Conservation (phyloP, 2,888 invertebrate species). For the Xylophagus ater region DNA sequence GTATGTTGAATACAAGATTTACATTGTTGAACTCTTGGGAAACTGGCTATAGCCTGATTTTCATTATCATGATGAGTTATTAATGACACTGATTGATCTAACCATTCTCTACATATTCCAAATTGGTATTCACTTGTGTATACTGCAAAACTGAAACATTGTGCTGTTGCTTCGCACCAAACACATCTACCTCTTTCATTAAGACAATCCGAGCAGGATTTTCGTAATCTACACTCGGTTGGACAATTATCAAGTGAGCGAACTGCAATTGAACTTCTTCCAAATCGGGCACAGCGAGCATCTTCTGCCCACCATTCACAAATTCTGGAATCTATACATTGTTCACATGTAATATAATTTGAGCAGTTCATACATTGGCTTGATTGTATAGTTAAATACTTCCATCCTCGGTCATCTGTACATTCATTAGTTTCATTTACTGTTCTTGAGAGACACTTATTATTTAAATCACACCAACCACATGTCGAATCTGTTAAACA, state of each 20-base stretch:
- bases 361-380: constrained; percentile 79
- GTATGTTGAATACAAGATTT: constrained; percentile 65
- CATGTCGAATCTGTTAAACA: constrained; percentile 82
- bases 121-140: constrained; percentile 91
- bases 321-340: constrained; percentile 61
- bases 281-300: constrained; percentile 72
- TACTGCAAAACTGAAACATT: constrained; percentile 91
- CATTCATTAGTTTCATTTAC: constrained; percentile 57
- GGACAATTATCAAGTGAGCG: constrained; percentile 57
- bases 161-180: constrained; percentile 87
- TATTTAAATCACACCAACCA: constrained; percentile 81
- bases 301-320: constrained; percentile 93
- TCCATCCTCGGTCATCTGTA: constrained; percentile 50
- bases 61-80: constrained; percentile 16
- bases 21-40: constrained; percentile 54
- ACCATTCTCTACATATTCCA: constrained; percentile 86
- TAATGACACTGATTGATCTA: constrained; percentile 61
- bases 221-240: constrained; percentile 65
- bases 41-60: constrained; percentile 18
- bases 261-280: constrained; percentile 59
- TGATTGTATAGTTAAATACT: constrained; percentile 70
- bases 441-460: constrained; percentile 55
- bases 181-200: constrained; percentile 81
- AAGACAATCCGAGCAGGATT: constrained; percentile 69
- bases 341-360: constrained; percentile 78